A percentile compares a stretch with the other conserved stretches of the same genome.
phyloP scores from a whole-genome alignment of 1,140 invertebrate species.

The Rhagoletis zephyria region DNA sequence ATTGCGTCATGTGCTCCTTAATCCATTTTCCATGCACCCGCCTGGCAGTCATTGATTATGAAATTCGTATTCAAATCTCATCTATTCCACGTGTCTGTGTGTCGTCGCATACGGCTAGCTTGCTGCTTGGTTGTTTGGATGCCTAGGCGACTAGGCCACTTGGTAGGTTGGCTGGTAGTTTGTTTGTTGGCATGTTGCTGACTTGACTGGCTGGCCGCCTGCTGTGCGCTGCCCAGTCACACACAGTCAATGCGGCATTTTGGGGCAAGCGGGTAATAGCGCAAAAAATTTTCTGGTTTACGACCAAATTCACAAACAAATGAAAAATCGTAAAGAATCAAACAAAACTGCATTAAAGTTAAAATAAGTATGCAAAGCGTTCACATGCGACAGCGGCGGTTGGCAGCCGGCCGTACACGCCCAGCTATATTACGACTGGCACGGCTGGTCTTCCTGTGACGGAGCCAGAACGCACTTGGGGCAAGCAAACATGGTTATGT shows the following conservation, averaged over 20 bases:
- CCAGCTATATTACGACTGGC: constrained; percentile 39
- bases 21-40: constrained; percentile 50
- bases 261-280: constrained; percentile 47
- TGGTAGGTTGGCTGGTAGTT: neutral
- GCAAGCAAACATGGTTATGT: neutral
- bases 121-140: neutral
- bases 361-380: constrained; percentile 51
- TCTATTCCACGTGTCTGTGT: constrained; percentile 46
- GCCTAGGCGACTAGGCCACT: constrained; percentile 10
- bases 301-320: neutral
- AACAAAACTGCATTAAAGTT: neutral
- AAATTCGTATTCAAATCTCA: constrained; percentile 49
- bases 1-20: constrained; percentile 46
- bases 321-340: neutral
- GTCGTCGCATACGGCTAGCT: neutral
- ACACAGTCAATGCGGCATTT: constrained; percentile 16
- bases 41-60: constrained; percentile 47
- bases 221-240: constrained; percentile 36
- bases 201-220: constrained; percentile 35
- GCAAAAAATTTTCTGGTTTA: constrained; percentile 43
- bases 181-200: constrained; percentile 5
- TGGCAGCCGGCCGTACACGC: constrained; percentile 46
- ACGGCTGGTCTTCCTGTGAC: constrained; percentile 49
- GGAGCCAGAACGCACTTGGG: constrained; percentile 46
- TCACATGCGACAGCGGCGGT: constrained; percentile 49